A percentile compares a stretch with the other conserved stretches of the same genome.
Conservation (phyloP, 2,113 vertebrate species). For the Setophaga coronata region DNA sequence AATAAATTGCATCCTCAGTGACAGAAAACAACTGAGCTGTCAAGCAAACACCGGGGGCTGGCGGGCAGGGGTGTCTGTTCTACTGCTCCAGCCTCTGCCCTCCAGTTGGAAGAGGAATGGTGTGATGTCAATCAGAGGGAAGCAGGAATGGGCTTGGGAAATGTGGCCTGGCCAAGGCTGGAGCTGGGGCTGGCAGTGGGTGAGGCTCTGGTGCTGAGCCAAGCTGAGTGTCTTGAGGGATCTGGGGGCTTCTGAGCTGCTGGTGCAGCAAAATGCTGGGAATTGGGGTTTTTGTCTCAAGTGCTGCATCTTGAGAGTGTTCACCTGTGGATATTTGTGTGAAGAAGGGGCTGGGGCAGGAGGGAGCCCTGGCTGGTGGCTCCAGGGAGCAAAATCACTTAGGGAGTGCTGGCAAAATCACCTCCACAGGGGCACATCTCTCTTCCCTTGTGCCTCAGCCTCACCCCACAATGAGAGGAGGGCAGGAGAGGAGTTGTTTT, state of each 20-base stretch:
- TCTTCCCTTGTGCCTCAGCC: background rate
- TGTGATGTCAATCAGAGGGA: background rate
- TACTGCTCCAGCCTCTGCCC: background rate
- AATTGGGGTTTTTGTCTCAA: background rate
- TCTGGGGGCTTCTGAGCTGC: background rate
- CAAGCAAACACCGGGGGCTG: conserved; percentile 2
- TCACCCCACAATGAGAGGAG: fast-evolving
- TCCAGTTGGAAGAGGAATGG: background rate
- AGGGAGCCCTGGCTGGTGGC: background rate
- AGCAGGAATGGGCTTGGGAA: background rate
- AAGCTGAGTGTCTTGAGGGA: fast-evolving
- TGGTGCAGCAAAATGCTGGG: background rate
- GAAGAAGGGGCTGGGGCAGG: background rate
- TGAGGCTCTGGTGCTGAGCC: background rate
- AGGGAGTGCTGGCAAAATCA: background rate
- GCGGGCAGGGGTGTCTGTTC: background rate
- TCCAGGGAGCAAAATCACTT: background rate
- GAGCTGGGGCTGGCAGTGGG: background rate
- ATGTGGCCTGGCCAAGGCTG: background rate
- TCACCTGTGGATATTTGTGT: background rate
- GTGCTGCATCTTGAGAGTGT: background rate
- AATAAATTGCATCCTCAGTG: conserved; percentile 57
- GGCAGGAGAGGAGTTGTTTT: background rate
- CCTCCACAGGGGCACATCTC: background rate
- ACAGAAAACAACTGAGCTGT: conserved; percentile 56